Evolutionary conservation across 2,888 invertebrate species (phyloP).

Genomic region (Noctua janthina): DNA sequence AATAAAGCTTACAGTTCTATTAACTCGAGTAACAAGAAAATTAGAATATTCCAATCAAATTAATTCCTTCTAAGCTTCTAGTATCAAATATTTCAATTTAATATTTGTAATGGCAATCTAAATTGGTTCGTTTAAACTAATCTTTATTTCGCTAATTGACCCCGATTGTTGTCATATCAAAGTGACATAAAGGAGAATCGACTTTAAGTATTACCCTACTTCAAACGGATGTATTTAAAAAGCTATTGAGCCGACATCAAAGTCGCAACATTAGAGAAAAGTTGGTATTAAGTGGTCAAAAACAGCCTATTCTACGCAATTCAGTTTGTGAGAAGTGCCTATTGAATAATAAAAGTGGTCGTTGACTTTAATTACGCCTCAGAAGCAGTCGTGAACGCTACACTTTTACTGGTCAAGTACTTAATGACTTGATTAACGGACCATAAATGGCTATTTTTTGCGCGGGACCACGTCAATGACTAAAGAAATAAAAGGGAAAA

Average conservation of each 20-base stretch:
- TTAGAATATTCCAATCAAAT: conserved; percentile 27
- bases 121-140: conserved; percentile 28
- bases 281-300: conserved; percentile 65
- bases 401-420: conserved; percentile 65
- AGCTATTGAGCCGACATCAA: conserved; percentile 68
- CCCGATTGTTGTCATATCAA: conserved; percentile 46
- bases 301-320: conserved; percentile 59
- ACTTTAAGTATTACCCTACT: conserved; percentile 55
- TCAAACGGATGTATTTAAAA: conserved; percentile 64
- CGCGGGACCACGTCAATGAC: conserved; percentile 52
- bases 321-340: conserved; percentile 64
- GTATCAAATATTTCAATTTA: conserved; percentile 18
- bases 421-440: conserved; percentile 77
- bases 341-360: conserved; percentile 70
- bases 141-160: conserved; percentile 42
- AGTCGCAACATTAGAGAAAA: conserved; percentile 66
- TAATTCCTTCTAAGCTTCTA: conserved; percentile 21
- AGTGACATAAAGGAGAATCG: conserved; percentile 53
- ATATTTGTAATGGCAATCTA: conserved; percentile 31
- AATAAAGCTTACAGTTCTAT: conserved; percentile 19
- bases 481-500: conserved; percentile 57
- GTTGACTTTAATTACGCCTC: conserved; percentile 72
- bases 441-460: conserved; percentile 71
- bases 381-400: conserved; percentile 57
- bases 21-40: conserved; percentile 28